Percentiles rank a stretch among this genome's conserved stretches.
Conservation (phyloP, 2,113 vertebrate genomes). For the Tautogolabrus adspersus region DNA sequence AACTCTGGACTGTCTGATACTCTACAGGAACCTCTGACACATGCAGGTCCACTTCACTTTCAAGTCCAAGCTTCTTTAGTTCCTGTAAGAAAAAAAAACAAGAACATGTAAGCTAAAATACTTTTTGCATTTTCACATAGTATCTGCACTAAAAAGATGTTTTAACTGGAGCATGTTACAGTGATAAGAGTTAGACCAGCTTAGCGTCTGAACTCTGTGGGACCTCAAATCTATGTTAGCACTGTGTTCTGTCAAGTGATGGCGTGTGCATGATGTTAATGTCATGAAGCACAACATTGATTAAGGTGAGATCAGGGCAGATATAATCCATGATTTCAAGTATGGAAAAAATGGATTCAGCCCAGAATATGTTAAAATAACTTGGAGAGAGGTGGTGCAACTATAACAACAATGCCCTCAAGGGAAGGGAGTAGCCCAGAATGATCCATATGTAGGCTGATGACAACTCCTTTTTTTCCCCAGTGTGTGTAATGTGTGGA, state of each 20-base stretch:
- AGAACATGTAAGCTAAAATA: neutral
- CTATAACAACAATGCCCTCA: no score
- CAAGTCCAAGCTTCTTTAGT: constrained; percentile 92
- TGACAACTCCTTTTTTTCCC: no score
- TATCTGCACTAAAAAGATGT: neutral
- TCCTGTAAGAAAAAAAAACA: constrained; percentile 82
- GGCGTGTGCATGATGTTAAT: neutral
- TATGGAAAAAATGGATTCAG: no score
- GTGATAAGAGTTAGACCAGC: neutral
- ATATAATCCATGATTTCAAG: no score
- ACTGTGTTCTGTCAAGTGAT: neutral
- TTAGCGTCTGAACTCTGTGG: neutral
- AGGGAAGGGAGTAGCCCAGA: no score
- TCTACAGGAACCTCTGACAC: constrained; percentile 95
- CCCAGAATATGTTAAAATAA: no score
- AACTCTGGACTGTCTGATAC: constrained; percentile 91
- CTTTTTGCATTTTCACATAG: neutral
- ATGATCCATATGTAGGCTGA: no score
- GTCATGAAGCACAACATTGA: no score
- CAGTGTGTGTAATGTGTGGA: no score
- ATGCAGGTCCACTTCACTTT: constrained; percentile 89
- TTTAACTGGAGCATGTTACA: neutral
- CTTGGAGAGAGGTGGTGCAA: no score
- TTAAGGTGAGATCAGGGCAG: no score
- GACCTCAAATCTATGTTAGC: neutral